Evolutionary conservation across 2,113 vertebrate genomes (phyloP).

Genomic region (Myrmophylax atrothorax): DNA sequence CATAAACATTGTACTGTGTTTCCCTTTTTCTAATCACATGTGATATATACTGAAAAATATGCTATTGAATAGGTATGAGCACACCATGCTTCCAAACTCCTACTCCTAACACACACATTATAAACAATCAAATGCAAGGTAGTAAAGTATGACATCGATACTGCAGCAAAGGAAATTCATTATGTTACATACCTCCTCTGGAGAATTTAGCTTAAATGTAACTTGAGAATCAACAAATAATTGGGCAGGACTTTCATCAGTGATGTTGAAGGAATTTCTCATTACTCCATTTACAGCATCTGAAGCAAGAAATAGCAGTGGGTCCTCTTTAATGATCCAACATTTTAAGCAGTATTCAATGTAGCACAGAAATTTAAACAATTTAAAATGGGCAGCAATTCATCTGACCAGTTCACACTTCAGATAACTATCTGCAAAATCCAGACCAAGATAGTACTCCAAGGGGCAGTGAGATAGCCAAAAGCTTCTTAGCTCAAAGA

Average conservation of each 20-base stretch:
- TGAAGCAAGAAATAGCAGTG: not conserved
- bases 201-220: not conserved
- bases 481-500: conserved; percentile 1
- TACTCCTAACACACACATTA: not conserved
- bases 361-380: not conserved
- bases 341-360: not conserved
- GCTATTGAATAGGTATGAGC: not conserved
- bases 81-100: not conserved
- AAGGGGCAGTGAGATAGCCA: not conserved
- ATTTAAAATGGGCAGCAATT: not conserved
- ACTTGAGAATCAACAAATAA: not conserved
- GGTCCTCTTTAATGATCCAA: not conserved
- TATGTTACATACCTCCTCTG: not conserved
- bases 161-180: not conserved
- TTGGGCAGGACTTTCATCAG: not conserved
- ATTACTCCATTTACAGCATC: not conserved
- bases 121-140: not conserved
- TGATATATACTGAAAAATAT: not conserved
- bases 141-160: not conserved
- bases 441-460: not conserved
- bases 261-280: not conserved
- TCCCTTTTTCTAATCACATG: not conserved
- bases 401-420: conserved; percentile 12
- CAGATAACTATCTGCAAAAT: conserved; percentile 12
- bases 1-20: not conserved